These are phyloP conservation scores for Synanthedon formicaeformis DNA, from an alignment of 2,888 invertebrate species.

Conservation along the genomic window DNA sequence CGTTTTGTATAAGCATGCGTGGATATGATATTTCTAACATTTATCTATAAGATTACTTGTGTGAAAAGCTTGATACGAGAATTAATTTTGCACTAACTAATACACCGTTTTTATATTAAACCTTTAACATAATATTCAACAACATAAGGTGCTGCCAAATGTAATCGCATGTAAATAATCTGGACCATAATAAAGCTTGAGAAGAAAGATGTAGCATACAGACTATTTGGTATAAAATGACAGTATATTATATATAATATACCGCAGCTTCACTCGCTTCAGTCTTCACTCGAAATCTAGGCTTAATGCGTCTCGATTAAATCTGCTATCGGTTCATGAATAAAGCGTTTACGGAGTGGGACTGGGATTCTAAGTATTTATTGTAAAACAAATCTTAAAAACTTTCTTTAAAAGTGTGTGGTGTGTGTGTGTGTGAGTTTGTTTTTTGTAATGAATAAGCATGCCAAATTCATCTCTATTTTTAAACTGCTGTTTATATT, in stretches of 20 bases:
- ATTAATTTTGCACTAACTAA: conserved; percentile 9
- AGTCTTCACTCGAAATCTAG: conserved; percentile 8
- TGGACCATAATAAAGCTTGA: conserved; percentile 8
- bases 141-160: conserved; percentile 8
- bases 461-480: conserved; percentile 8
- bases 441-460: conserved; percentile 1
- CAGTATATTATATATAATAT: conserved; percentile 8
- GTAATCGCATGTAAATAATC: conserved; percentile 8
- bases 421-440: conserved; percentile 7
- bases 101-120: conserved; percentile 8
- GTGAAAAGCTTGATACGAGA: conserved; percentile 9
- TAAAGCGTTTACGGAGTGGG: conserved; percentile 7
- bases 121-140: conserved; percentile 8
- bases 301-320: conserved; percentile 8
- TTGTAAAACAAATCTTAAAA: conserved; percentile 8
- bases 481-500: conserved; percentile 8
- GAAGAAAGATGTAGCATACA: conserved; percentile 7
- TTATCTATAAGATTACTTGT: conserved; percentile 9
- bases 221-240: conserved; percentile 7
- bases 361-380: conserved; percentile 8
- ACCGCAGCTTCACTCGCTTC: conserved; percentile 8
- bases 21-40: conserved; percentile 9
- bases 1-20: conserved; percentile 7
- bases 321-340: conserved; percentile 1
- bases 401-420: conserved; percentile 8